phyloP scores from a whole-genome alignment of 2,797 vertebrate genomes.

The Crocodylus rhombifer region DNA sequence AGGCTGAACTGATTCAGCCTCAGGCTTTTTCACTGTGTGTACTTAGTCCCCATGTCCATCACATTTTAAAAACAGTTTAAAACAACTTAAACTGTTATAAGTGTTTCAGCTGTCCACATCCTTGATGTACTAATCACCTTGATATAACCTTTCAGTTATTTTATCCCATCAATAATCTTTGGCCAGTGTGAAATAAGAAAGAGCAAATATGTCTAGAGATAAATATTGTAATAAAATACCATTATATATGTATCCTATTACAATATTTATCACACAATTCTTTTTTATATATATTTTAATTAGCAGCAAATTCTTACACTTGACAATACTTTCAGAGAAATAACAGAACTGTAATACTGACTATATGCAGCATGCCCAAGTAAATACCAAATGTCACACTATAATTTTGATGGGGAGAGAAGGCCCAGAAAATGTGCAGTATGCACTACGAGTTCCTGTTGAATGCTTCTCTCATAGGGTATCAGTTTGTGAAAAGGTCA shows the following conservation, averaged over 20 bases:
- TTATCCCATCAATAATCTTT: background rate
- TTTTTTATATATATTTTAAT: background rate
- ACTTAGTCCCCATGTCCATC: no score
- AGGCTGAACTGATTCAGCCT: no score
- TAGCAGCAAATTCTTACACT: background rate
- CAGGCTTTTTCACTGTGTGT: no score
- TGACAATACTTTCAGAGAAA: background rate
- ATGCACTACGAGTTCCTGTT: background rate
- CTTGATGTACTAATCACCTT: background rate
- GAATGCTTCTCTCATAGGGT: background rate
- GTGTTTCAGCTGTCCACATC: no score
- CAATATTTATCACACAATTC: rapidly evolving
- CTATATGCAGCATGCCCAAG: background rate
- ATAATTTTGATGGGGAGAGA: background rate
- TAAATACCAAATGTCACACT: background rate
- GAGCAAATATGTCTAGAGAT: rapidly evolving
- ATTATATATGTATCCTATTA: background rate
- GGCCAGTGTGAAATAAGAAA: background rate
- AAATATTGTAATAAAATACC: background rate
- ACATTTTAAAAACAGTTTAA: no score
- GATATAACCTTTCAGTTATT: background rate
- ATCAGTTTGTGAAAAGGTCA: background rate
- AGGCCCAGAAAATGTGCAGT: background rate
- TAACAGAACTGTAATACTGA: background rate
- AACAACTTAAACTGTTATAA: no score